Base-by-base conservation (phyloP, 2,888 invertebrate genomes). In the Conus canariensis region DNA sequence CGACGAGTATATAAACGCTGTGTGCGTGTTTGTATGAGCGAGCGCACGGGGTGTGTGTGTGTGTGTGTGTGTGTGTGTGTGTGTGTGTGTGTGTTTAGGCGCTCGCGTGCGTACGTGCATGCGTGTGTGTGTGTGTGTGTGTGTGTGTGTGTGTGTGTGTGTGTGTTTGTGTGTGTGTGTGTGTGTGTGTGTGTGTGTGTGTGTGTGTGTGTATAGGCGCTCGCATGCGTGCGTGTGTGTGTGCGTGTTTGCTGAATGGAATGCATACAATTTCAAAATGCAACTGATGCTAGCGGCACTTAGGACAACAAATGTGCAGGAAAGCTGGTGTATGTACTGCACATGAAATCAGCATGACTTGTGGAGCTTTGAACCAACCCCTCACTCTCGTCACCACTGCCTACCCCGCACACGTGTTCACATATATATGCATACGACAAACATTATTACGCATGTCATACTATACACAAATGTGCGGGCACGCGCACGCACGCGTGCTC, bases 91-190 rank as follows among this genome's bases (percentile, higher is more conserved):
- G 70, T 70, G 70, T 22, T 3, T 22, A 22, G 19, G n/a, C n/a
- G 74, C n/a, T 19, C n/a, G 74, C n/a, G n/a, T 74, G 74, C 9
- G n/a, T 74, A n/a, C n/a, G 74, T 74, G 74, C n/a, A n/a, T 74
- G 74, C 1, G 74, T 74, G 74, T 74, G 74, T 74, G 74, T 74
- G 74, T 74, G 25, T 74, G 74, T 74, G 74, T 74, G 74, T 74
- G 74, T 74, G 74, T 70, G 16, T 70, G 16, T 16, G 16, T 70
- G 70, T 70, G 16, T 16, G 16, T 70, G 70, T 74, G 74, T n/a
- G 74, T 74, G 74, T 74, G 74, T 74, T 19, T 74, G 74, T 74
- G 25, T 74, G 74, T 74, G 74, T 74, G 74, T 74, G 74, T 74
- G 74, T 70, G 16, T 70, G 16, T 16, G 16, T 70, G 70, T 70